Conservation (phyloP, 2,888 invertebrate species). For the Epiblema foenella region DNA sequence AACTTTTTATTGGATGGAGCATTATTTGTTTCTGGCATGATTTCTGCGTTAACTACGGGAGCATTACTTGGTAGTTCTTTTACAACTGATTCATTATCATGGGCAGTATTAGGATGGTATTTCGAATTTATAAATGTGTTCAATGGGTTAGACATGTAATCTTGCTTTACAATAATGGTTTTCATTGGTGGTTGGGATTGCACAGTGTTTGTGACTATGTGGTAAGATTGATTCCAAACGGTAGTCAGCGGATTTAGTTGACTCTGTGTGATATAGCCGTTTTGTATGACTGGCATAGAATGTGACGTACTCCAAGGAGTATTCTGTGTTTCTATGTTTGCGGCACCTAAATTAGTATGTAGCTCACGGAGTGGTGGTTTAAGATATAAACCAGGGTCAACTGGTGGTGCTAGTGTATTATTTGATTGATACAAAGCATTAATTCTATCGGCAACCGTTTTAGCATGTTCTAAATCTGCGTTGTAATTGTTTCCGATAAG, state of each 20-base stretch:
- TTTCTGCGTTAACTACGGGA: background rate
- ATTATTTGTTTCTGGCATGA: background rate
- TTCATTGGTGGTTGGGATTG: slow-evolving; percentile 4
- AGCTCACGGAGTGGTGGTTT: background rate
- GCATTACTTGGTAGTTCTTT: background rate
- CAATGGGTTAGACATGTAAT: background rate
- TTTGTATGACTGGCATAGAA: slow-evolving; percentile 3
- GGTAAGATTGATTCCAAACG: slow-evolving; percentile 2
- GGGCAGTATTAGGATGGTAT: slow-evolving; percentile 6
- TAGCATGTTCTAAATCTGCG: slow-evolving; percentile 6
- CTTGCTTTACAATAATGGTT: background rate
- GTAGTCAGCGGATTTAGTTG: background rate
- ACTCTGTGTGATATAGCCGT: background rate
- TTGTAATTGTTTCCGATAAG: slow-evolving; percentile 3
- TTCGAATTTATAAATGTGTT: slow-evolving; percentile 9
- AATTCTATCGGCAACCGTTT: slow-evolving; percentile 13
- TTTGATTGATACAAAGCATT: slow-evolving; percentile 11
- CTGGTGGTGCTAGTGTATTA: background rate
- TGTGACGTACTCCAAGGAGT: background rate
- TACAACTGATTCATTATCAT: background rate
- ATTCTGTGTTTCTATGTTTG: background rate
- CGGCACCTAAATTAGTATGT: background rate
- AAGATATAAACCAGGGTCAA: background rate
- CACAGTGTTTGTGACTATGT: background rate
- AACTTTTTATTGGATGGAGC: background rate